Evolutionary conservation across 2,797 vertebrate genomes (phyloP), one percentile per base, ranked within the genome.

Genomic region (Dicrostonyx torquatus): DNA sequence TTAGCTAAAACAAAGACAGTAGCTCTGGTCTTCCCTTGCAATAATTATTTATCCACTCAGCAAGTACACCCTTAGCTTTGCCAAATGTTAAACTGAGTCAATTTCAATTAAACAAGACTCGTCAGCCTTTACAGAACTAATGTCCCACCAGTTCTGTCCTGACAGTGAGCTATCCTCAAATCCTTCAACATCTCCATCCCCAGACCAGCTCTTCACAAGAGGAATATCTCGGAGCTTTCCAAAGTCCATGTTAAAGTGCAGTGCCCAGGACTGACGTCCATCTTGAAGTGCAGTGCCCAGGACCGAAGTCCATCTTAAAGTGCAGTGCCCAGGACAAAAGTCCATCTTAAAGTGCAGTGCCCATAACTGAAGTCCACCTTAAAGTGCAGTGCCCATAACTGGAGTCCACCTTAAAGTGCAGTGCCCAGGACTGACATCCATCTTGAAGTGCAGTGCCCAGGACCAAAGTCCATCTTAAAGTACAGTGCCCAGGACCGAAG

Each of bases 31-130:
- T 78, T 58, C 72, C 68, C n/a, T 80, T 75, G 50, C 45, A 40
- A 50, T 13, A 20, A 12, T 85, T 37, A 84, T 83, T 87, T 62
- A 73, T 50, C 73, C 87, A 60, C 37, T 83, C 79, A 50, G 50
- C 45, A 80, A 85, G 58, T 45, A 70, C 83, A 70, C 43, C 66
- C 86, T 95, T n/a, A n/a, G 87, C 68, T 48, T 31, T 87, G 60
- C 55, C 48, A 92, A 34, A 31, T 31, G n/a, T 58, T 13, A 26
- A n/a, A 55, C 66, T 26, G 73, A 94, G 40, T 43, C n/a, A 29
- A 82, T 83, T 83, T 64, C 43, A 80, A 77, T 3, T 3, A 70
- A 93, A 50, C 66, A 70, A 66, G 88, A 26, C 10, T 45, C 13
- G 3, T 43, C 60, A 55, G 58, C 14, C 62, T 62, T 78, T 62